These are phyloP conservation scores for Cheilosia vernalis DNA, from an alignment of 2,888 invertebrate genomes.

Conservation along the genomic window DNA sequence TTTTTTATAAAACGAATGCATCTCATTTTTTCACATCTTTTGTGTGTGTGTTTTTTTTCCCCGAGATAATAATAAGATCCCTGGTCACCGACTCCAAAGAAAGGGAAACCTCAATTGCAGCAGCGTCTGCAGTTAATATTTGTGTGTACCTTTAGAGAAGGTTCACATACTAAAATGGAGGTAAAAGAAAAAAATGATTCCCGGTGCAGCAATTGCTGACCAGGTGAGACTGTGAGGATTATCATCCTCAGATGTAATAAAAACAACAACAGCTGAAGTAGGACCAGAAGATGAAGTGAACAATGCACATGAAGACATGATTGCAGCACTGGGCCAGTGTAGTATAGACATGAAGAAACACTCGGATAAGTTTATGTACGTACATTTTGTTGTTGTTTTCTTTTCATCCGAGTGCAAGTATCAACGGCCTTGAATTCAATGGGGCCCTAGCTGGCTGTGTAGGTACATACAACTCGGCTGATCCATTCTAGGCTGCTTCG, in stretches of 20 bases:
- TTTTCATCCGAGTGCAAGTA: constrained; percentile 23
- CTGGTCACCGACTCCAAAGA: constrained; percentile 65
- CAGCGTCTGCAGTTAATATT: constrained; percentile 41
- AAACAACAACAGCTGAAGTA: constrained; percentile 18
- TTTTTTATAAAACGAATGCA: constrained; percentile 46
- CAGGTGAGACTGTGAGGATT: constrained; percentile 66
- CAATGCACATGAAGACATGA: constrained; percentile 47
- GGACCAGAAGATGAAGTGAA: constrained; percentile 25
- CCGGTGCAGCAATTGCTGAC: constrained; percentile 56
- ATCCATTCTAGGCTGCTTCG: constrained; percentile 8
- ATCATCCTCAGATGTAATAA: constrained; percentile 27
- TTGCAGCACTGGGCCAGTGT: constrained; percentile 40
- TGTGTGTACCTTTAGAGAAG: constrained; percentile 14
- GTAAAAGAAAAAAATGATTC: constrained; percentile 22
- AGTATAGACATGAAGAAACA: constrained; percentile 22
- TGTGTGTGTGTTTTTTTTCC: constrained; percentile 52
- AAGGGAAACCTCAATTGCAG: constrained; percentile 73
- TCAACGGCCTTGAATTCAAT: constrained; percentile 68
- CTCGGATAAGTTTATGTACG: constrained; percentile 8
- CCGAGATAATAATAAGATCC: constrained; percentile 46
- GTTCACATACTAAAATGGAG: constrained; percentile 22
- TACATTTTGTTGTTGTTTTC: too few species aligned
- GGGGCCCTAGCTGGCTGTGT: constrained; percentile 39
- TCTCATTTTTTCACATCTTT: constrained; percentile 65
- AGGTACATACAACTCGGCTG: constrained; percentile 9